Base-by-base conservation (phyloP, 2,888 invertebrate species). In the Lasioglossum villosulum region DNA sequence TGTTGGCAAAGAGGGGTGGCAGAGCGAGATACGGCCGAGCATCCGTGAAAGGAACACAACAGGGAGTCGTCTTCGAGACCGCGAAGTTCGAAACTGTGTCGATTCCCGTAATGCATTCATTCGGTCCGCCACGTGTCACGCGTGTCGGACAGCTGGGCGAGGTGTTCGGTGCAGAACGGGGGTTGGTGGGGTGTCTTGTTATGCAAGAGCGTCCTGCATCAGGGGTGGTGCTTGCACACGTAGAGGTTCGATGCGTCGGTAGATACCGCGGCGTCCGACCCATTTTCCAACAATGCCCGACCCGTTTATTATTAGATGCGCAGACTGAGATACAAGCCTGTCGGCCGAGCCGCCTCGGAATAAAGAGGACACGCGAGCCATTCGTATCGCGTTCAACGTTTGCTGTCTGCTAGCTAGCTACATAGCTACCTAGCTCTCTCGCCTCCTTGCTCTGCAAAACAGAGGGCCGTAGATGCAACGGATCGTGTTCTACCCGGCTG, bases 261-360 rank as follows among this genome's bases (percentile, higher is more conserved):
- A 91, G 82, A 89, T 84, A 89, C 76, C 75, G 63, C 48, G 71
- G 80, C 83, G 78, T 87, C 81, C 91, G 91, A 91, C 91, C 90
- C 85, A 90, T 90, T 90, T 90, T 76, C 87, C 87, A 82, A 90
- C 90, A 90, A 90, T 90, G 90, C 78, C 77, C 88, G 88, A 91
- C 87, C 90, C 90, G 90, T 88, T 90, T 90, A 90, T 90, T 90
- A 90, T 90, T 90, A 88, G 87, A 87, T 82, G 84, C 81, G 59
- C 83, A 79, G 85, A 73, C 80, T 80, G 56, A 80, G 84, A 86
- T 89, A 89, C 77, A 34, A 74, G 63, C 56, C 56, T 68, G 68
- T 39, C 68, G 68, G 37, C 14, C 59, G 34, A 87, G 75, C 75
- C n/a, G 27, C 78, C 45, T 76, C 80, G 83, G 86, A 88, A 85